Conservation (phyloP, 2,888 invertebrate species). For the Escarpia spicata region DNA sequence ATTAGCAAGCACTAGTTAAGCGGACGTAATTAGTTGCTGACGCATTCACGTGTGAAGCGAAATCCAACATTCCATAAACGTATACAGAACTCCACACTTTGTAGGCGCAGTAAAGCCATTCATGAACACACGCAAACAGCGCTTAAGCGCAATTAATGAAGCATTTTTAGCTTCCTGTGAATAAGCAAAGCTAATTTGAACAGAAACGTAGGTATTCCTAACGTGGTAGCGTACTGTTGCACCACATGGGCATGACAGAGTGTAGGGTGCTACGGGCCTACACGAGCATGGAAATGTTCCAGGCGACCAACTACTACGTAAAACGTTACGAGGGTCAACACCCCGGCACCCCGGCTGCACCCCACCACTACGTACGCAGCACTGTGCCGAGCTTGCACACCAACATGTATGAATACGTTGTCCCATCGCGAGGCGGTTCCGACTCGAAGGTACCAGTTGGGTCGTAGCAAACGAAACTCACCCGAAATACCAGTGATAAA, state of each 20-base stretch:
- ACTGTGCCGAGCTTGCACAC: constrained; percentile 24
- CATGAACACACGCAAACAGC: not conserved
- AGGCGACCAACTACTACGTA: constrained; percentile 22
- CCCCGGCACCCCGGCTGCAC: constrained; percentile 19
- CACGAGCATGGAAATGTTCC: not conserved
- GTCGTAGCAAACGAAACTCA: not conserved
- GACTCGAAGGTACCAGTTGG: not conserved
- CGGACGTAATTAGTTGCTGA: not conserved
- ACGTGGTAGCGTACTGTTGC: not conserved
- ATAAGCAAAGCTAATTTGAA: not conserved
- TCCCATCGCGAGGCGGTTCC: not conserved
- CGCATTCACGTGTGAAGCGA: not conserved
- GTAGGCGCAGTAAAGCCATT: not conserved
- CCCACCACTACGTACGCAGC: constrained; percentile 20
- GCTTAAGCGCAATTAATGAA: not conserved
- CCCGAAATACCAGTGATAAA: not conserved
- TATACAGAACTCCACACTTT: not conserved
- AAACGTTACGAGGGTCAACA: constrained; percentile 17
- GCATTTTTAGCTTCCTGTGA: not conserved
- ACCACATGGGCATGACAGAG: not conserved
- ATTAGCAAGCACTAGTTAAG: not conserved
- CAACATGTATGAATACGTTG: constrained; percentile 23
- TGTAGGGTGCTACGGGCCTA: not conserved
- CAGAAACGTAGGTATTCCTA: not conserved
- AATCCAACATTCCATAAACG: not conserved